Evolutionary conservation across 2,888 invertebrate species (phyloP).

Genomic region (Gari tellinella): DNA sequence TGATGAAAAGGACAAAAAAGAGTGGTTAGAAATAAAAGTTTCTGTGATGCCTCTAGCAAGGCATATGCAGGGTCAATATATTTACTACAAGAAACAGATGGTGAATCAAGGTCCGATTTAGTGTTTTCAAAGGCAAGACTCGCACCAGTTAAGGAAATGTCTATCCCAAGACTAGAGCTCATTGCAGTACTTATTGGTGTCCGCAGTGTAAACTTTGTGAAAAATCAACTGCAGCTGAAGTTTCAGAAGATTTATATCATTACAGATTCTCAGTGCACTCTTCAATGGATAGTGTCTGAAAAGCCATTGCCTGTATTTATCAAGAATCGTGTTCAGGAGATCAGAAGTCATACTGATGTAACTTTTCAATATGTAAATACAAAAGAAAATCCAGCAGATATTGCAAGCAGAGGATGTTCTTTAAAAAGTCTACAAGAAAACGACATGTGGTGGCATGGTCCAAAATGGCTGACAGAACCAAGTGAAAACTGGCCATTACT

Average conservation of each 20-base stretch:
- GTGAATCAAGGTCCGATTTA: not conserved
- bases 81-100: not conserved
- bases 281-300: not conserved
- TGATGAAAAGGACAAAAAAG: too few species aligned
- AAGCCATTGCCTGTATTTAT: not conserved
- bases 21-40: too few species aligned
- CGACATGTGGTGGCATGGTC: too few species aligned
- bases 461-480: too few species aligned
- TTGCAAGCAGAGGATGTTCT: not conserved
- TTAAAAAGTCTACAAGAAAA: too few species aligned
- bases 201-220: conserved; percentile 1
- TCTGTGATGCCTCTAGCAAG: too few species aligned
- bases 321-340: conserved; percentile 1
- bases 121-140: conserved; percentile 33
- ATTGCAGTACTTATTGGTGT: not conserved
- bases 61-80: too few species aligned
- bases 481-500: conserved; percentile 13
- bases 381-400: not conserved
- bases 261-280: not conserved
- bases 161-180: not conserved
- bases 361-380: not conserved
- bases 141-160: conserved; percentile 10
- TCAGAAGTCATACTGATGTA: not conserved
- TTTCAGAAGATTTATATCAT: not conserved
- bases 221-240: conserved; percentile 1